Evolutionary conservation across 2,113 vertebrate genomes (phyloP).

Genomic region (Otis tarda): DNA sequence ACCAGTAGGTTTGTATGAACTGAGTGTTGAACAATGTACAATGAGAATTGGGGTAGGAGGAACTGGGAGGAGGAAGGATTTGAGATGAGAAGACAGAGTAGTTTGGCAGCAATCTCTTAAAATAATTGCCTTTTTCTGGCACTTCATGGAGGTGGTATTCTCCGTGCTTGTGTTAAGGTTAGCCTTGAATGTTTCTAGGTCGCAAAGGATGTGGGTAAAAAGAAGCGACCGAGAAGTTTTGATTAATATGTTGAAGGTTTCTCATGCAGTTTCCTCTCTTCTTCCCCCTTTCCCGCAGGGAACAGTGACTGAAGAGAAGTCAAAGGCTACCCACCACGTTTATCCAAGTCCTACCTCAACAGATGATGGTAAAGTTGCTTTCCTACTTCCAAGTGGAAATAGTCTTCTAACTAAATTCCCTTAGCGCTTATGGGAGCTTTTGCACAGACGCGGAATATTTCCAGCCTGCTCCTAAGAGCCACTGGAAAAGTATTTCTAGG

Average conservation of each 20-base stretch:
- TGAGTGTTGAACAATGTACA: neutral
- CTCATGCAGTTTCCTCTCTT: neutral
- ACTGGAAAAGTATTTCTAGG: neutral
- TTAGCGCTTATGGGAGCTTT: neutral
- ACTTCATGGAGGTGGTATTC: neutral
- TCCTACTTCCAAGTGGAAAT: neutral
- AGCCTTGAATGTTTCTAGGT: neutral
- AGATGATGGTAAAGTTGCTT: conserved; percentile 87
- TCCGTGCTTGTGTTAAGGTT: neutral
- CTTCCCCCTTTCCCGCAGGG: conserved; percentile 75
- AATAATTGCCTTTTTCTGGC: neutral
- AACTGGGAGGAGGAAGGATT: neutral
- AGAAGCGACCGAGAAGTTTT: neutral
- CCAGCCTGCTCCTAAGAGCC: neutral
- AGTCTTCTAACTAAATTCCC: fast-evolving
- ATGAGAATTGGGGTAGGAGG: neutral
- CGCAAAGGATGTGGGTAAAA: neutral
- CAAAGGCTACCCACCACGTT: conserved; percentile 93
- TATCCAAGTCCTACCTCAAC: conserved; percentile 84
- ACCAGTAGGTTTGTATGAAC: neutral
- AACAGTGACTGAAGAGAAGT: conserved; percentile 93
- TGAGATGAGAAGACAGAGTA: neutral
- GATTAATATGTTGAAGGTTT: neutral
- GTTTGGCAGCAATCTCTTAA: neutral
- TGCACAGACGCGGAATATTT: fast-evolving